Percentiles rank a stretch among this genome's conserved stretches.
phyloP scores from a whole-genome alignment of 2,113 vertebrate species.

The Poecilia latipinna region DNA sequence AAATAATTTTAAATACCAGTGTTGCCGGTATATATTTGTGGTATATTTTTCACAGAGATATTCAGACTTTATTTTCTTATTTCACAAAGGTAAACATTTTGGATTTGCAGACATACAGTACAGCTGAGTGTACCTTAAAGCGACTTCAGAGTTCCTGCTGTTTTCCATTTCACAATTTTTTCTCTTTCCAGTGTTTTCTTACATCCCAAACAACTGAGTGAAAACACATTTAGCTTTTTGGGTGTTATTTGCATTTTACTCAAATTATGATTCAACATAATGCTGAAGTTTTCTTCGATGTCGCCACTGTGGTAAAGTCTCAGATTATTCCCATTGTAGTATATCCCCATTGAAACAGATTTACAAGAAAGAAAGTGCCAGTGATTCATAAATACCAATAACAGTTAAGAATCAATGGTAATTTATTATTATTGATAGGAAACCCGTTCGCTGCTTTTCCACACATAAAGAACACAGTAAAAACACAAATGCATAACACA shows the following conservation, averaged over 20 bases:
- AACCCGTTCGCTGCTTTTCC: neutral
- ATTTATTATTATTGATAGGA: neutral
- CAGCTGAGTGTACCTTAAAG: neutral
- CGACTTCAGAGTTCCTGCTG: too few species aligned
- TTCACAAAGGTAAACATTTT: neutral
- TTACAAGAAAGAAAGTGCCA: neutral
- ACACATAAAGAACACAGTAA: neutral
- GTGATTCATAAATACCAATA: neutral
- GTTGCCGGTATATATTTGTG: neutral
- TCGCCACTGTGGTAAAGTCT: neutral
- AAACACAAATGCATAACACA: neutral
- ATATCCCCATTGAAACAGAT: neutral
- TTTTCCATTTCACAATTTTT: too few species aligned
- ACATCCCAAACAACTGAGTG: too few species aligned
- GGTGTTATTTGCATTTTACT: too few species aligned
- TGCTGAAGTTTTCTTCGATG: neutral
- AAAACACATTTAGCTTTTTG: too few species aligned
- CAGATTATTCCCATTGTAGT: neutral
- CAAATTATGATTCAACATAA: neutral
- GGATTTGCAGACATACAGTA: neutral
- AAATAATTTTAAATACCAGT: conserved; percentile 1
- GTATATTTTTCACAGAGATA: neutral
- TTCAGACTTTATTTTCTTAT: neutral
- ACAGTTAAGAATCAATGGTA: neutral
- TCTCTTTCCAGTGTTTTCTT: too few species aligned